phyloP scores from a whole-genome alignment of 2,797 vertebrate species.

The Sebastes ruberrimus region DNA sequence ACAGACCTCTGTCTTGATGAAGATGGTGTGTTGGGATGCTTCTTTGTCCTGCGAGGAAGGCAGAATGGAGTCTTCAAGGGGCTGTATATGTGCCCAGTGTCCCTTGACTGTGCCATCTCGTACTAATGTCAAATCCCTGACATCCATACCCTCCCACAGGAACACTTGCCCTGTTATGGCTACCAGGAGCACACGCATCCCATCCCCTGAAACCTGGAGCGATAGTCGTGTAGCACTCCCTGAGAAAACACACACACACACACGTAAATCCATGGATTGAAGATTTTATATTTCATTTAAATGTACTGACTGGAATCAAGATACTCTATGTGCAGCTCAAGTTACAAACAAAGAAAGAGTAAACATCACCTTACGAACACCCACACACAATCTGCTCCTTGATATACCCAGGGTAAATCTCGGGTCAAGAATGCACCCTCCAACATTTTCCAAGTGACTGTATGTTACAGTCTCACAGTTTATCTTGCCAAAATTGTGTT shows the following conservation, averaged over 20 bases:
- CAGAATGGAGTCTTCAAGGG: slow-evolving; percentile 76
- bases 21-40: slow-evolving; percentile 82
- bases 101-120: slow-evolving; percentile 79
- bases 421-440: background rate
- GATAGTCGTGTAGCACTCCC: slow-evolving; percentile 77
- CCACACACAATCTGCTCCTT: background rate
- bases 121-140: slow-evolving; percentile 56
- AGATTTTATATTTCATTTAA: background rate
- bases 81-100: slow-evolving; percentile 86
- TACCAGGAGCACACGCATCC: slow-evolving; percentile 83
- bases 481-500: too few species aligned
- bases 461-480: background rate
- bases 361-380: background rate
- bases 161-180: slow-evolving; percentile 83
- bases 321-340: background rate
- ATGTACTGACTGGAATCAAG: background rate
- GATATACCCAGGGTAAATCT: background rate
- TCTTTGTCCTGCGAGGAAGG: slow-evolving; percentile 90
- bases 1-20: slow-evolving; percentile 89
- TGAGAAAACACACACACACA: slow-evolving; percentile 50
- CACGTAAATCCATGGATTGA: background rate
- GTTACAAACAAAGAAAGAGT: background rate
- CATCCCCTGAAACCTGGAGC: slow-evolving; percentile 89
- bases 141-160: slow-evolving; percentile 89
- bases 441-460: background rate